Evolutionary conservation across 2,113 vertebrate genomes (phyloP), one percentile per base, ranked within the genome.

Genomic region (Oncorhynchus keta): DNA sequence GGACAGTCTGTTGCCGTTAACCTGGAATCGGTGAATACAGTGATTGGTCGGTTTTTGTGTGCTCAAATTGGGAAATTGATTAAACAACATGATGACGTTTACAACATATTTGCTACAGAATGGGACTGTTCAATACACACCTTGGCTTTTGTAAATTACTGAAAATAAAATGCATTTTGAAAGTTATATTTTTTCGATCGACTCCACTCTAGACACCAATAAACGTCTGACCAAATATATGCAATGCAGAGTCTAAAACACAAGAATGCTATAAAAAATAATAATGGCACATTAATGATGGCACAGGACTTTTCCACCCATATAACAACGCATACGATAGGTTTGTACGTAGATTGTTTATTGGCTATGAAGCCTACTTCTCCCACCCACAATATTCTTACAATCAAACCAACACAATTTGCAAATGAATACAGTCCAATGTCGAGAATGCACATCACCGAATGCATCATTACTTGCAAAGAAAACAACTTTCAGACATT

Each of bases 21-120:
- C 89, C 92, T 94, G 89, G 70, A 90, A 87, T 75, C 76, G 79
- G 48, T 74, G 59, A 81, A 83, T 72, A 85, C 86, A 88, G 90
- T 61, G 66, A 82, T 87, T 77, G 81, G 76, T 89, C 78, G 81
- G 55, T 73, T 77, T 79, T 32, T n/a, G 66, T 68, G 65, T 49
- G 76, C 72, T 83, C 73, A 83, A 80, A 83, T 77, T 73, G 28
- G 72, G 8, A 81, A 72, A 71, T 51, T 83, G 74, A 73, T 72
- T 35, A 72, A 55, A 74, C 66, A 71, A 80, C 30, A 35, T 74
- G 72, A 51, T 83, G 59, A 84, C 57, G 84, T 80, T 77, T 57
- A 18, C 61, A 68, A 55, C n/a, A 26, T 16, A 61, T 62, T 48
- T 14, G 74, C 79, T 74, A 6, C 16, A 11, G 30, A 35, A 68